Conservation (phyloP, 2,113 vertebrate species). For the Brachionichthys hirsutus region DNA sequence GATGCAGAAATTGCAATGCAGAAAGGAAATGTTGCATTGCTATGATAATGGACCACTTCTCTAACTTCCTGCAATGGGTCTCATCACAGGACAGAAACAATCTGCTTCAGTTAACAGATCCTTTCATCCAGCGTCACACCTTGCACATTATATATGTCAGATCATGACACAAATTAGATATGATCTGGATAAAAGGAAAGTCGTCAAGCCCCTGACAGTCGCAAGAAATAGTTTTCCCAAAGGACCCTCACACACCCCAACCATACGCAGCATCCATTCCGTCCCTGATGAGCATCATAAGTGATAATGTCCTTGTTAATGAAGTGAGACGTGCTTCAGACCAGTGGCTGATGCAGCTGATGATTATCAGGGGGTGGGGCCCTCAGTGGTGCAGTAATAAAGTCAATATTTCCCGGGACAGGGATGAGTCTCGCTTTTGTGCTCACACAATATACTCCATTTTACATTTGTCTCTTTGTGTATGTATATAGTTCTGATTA, state of each 20-base stretch:
- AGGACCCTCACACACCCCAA: conserved; percentile 17
- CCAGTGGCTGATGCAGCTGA: conserved; percentile 59
- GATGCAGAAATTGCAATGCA: conserved; percentile 45
- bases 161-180: conserved; percentile 13
- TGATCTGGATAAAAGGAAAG: conserved; percentile 30
- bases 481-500: conserved; percentile 16
- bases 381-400: conserved; percentile 63
- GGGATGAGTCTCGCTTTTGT: conserved; percentile 14
- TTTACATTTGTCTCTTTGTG: conserved; percentile 16
- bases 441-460: conserved; percentile 8
- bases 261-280: conserved; percentile 44
- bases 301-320: conserved; percentile 69
- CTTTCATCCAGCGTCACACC: conserved; percentile 45
- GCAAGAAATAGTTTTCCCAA: conserved; percentile 42
- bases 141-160: conserved; percentile 38
- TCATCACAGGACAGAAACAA: conserved; percentile 37
- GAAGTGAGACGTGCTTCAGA: conserved; percentile 65
- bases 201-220: conserved; percentile 60
- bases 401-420: conserved; percentile 59
- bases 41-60: conserved; percentile 48
- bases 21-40: conserved; percentile 26
- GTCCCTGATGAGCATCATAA: conserved; percentile 56
- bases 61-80: conserved; percentile 51
- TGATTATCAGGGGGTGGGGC: conserved; percentile 63
- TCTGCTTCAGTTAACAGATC: conserved; percentile 49